phyloP scores from a whole-genome alignment of 2,797 vertebrate species.

The Poecile montanus region DNA sequence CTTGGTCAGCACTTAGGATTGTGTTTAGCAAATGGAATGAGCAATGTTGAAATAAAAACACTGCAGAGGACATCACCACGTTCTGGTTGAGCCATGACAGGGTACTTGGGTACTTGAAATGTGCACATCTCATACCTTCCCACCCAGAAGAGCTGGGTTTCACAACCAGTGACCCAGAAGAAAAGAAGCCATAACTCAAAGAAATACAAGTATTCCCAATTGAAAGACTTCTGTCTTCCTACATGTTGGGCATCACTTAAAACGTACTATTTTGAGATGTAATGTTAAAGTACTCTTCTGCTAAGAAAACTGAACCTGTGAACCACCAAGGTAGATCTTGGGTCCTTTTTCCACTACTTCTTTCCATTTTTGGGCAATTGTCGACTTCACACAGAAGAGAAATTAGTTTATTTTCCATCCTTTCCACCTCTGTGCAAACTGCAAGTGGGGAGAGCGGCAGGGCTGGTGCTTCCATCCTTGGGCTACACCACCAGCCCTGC shows the following conservation, averaged over 20 bases:
- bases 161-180: not conserved
- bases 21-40: not conserved
- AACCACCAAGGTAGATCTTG: not conserved
- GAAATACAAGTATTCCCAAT: not conserved
- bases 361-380: not conserved
- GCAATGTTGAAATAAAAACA: not conserved
- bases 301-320: not conserved
- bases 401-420: not conserved
- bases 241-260: not conserved
- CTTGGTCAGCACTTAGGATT: not conserved
- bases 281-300: not conserved
- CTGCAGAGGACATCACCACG: not conserved
- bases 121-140: not conserved
- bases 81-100: not conserved
- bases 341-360: not conserved
- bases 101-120: not conserved
- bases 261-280: not conserved
- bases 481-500: not conserved
- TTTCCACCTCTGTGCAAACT: not conserved
- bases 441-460: not conserved
- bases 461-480: not conserved
- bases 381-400: not conserved
- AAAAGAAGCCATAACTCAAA: not conserved
- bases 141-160: not conserved
- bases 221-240: not conserved